Evolutionary conservation across 2,888 invertebrate species (phyloP).

Genomic region (Sminthurides aquaticus): DNA sequence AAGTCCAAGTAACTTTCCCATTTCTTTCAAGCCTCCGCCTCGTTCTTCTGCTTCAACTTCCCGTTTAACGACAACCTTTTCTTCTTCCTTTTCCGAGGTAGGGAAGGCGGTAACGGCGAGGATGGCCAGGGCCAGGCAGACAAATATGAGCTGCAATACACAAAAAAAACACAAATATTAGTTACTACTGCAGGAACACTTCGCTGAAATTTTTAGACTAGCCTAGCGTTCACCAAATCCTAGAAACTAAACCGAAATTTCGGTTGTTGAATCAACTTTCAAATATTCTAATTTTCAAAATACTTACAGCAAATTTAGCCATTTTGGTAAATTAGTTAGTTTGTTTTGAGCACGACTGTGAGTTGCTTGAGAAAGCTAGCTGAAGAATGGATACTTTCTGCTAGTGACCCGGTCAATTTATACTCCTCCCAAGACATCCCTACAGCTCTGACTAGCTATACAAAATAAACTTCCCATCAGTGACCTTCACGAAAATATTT

Average conservation of each 20-base stretch:
- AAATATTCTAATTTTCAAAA: background rate
- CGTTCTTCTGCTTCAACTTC: background rate
- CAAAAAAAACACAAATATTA: background rate
- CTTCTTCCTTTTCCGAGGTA: too few species aligned
- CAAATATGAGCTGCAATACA: background rate
- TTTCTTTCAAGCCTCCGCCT: background rate
- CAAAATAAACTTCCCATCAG: too few species aligned
- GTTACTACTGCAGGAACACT: conserved; percentile 4
- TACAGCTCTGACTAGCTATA: background rate
- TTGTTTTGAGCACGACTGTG: background rate
- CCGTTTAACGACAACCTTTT: too few species aligned
- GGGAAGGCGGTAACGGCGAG: background rate
- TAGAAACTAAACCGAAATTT: background rate
- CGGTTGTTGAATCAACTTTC: background rate
- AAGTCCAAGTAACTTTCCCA: background rate
- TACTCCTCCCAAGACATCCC: background rate
- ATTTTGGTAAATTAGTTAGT: background rate
- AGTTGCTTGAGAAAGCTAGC: background rate
- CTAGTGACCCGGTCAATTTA: background rate
- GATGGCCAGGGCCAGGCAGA: background rate
- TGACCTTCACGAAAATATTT: too few species aligned
- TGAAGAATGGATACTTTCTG: background rate
- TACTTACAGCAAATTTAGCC: conserved; percentile 1
- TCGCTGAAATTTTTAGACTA: background rate
- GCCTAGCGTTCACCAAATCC: background rate